Evolutionary conservation across 2,113 vertebrate genomes (phyloP).

Genomic region (Tursiops truncatus): DNA sequence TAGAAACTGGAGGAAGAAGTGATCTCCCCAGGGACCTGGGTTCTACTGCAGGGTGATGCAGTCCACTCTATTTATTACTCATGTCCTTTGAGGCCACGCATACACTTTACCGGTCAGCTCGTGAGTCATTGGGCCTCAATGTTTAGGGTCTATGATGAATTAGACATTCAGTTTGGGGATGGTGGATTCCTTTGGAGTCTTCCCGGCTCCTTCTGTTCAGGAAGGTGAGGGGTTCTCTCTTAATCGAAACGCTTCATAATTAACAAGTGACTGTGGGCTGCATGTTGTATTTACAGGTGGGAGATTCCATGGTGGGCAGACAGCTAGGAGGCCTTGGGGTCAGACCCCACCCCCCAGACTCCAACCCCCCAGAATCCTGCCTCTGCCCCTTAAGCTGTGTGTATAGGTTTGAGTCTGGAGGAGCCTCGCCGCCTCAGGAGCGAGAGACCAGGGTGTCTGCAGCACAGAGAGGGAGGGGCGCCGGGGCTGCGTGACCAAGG

Average conservation of each 20-base stretch:
- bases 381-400: neutral
- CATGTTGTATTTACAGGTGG: neutral
- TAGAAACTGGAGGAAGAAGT: neutral
- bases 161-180: neutral
- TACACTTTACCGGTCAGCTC: neutral
- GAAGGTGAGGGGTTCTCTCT: neutral
- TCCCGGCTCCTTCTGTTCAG: neutral
- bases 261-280: neutral
- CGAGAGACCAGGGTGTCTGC: neutral
- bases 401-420: neutral
- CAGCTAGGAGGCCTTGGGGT: neutral
- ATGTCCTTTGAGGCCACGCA: neutral
- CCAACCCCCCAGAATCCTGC: neutral
- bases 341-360: neutral
- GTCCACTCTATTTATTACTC: neutral
- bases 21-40: neutral
- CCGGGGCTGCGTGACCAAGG: neutral
- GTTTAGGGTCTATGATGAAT: neutral
- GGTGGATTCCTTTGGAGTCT: neutral
- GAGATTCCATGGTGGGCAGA: neutral
- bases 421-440: neutral
- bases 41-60: neutral
- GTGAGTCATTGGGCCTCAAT: neutral
- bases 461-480: rapidly evolving
- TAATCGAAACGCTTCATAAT: neutral